These are phyloP conservation scores for Trachemys scripta DNA, from an alignment of 2,113 vertebrate genomes.

Conservation along the genomic window DNA sequence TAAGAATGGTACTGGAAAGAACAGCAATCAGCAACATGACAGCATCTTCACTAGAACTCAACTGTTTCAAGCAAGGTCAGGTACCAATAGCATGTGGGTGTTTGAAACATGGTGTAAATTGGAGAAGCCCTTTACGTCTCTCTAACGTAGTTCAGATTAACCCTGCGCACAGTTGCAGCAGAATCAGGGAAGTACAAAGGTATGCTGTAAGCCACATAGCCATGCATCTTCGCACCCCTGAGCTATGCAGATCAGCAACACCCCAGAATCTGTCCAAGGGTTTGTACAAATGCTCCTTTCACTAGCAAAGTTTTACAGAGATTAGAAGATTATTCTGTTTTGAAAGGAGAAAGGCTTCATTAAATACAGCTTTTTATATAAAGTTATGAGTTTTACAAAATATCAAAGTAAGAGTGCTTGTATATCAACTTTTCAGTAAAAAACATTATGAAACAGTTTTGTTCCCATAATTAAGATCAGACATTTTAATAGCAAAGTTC, in stretches of 20 bases:
- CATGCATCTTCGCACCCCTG: not conserved
- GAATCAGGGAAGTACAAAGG: not conserved
- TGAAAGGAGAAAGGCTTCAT: not conserved
- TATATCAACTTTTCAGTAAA: not conserved
- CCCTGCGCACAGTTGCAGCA: not conserved
- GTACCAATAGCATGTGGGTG: no score
- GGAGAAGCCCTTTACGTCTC: not conserved
- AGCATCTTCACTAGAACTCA: not conserved
- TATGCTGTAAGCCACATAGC: not conserved
- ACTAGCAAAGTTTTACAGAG: not conserved
- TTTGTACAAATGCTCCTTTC: not conserved
- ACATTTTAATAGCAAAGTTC: not conserved
- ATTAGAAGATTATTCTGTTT: not conserved
- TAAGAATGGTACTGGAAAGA: not conserved
- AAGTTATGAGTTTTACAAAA: not conserved
- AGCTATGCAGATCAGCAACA: no score
- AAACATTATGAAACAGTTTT: not conserved
- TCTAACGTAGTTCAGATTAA: accelerated
- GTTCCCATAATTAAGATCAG: not conserved
- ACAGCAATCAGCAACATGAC: not conserved
- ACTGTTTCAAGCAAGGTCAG: not conserved
- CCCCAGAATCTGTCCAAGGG: no score
- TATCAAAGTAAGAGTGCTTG: accelerated
- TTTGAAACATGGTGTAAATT: not conserved
- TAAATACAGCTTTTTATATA: not conserved